Evolutionary conservation across 2,113 vertebrate species (phyloP), one percentile per base, ranked within the genome.

Genomic region (Planiliza haematocheilus): DNA sequence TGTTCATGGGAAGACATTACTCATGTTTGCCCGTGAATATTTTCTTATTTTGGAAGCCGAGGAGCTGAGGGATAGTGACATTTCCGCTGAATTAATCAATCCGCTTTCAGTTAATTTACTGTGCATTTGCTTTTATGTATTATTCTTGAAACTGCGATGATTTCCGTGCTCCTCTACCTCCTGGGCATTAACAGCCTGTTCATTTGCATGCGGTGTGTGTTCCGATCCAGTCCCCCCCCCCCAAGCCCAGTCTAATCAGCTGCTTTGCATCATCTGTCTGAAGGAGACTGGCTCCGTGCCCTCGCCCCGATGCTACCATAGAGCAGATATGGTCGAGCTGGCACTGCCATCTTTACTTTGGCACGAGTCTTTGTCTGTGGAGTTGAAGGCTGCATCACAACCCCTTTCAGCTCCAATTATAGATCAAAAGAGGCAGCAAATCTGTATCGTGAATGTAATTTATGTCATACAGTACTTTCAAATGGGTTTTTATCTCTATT

Each of bases 241-340:
- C 60, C n/a, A 2, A 60, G 46, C 70, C 43, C 66, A 16, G 59
- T 80, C 75, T 85, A 74, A 85, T 85, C 77, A 82, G 83, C 56
- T 79, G 74, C 55, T 80, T 61, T 70, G 80, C 78, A 81, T 87
- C 81, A 79, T 85, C 77, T 80, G 72, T 78, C 77, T 82, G 75
- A 83, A 67, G 69, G 63, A 76, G 52, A 52, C 79, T 86, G 87
- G 87, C 89, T 71, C 46, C 5, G 10, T 52, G 74, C 78, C 88
- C 69, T 59, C 67, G 30, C 53, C 64, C 81, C 61, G 61, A 82
- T 82, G 70, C 70, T 61, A 49, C 76, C 70, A 53, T 10, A 38
- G 38, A 66, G 68, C 76, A 76, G 80, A 88, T 82, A 82, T 18
- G 65, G 74, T 50, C n/a, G 0, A 24, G 49, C 53, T 88, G 86